Evolutionary conservation across 2,888 invertebrate genomes (phyloP), one percentile per base, ranked within the genome.

Genomic region (Vannuccia rotundouncinata): DNA sequence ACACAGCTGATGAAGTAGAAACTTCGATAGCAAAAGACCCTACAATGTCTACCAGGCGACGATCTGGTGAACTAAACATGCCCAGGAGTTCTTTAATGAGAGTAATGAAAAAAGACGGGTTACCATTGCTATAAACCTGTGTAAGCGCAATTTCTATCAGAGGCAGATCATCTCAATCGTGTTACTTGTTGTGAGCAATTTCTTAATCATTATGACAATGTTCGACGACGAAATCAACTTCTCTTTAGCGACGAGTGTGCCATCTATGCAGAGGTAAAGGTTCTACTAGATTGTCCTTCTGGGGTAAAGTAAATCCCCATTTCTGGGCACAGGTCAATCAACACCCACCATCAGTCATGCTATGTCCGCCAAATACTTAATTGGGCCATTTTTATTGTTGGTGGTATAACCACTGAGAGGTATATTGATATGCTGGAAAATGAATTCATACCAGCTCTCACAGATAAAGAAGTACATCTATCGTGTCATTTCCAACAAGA

Each of bases 401-500:
- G 59, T n/a, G 10, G 13, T 10, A n/a, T 59, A 59, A 59, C 59
- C 13, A 59, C 59, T n/a, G 22, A 59, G 10, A n/a, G 13, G 10
- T 59, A 59, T n/a, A 59, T 59, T 59, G 59, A 59, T 13, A 59
- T 59, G 59, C n/a, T 59, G 59, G 22, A n/a, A 13, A 59, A 10
- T 10, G 59, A 59, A 59, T 59, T 59, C n/a, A 13, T 59, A 59
- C 59, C 59, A 59, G 59, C 59, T 13, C n/a, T 74, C 25, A 13
- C 17, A 45, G 10, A n/a, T 5, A 66, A 66, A 66, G 76, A 28
- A 27, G 30, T 29, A 75, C 29, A 75, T 75, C 76, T 75, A 31
- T 75, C 76, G 31, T 75, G 76, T 75, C 76, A 75, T 31, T 75
- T 75, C 31, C 29, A 81, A 82, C 22, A 27, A 0, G 59, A 31